Evolutionary conservation across 1,140 invertebrate genomes (phyloP).

Genomic region (Camponotus pennsylvanicus): DNA sequence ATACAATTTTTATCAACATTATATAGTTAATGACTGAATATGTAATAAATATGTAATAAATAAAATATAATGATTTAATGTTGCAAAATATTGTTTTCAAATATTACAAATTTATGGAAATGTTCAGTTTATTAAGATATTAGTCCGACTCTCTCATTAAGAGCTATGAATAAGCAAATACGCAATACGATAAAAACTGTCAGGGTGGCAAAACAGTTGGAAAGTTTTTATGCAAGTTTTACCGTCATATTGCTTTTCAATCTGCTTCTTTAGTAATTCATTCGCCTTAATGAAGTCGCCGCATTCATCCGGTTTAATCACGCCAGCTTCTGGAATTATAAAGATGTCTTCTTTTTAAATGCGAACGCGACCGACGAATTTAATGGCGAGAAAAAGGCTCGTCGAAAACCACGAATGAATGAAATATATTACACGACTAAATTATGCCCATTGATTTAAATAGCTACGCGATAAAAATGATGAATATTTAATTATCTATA

Average conservation of each 20-base stretch:
- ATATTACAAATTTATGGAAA: background rate
- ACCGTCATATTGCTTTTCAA: slow-evolving; percentile 76
- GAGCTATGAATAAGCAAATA: slow-evolving; percentile 46
- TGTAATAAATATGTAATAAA: too few species aligned
- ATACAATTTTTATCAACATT: background rate
- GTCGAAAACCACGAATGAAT: slow-evolving; percentile 24
- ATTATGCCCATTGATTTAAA: slow-evolving; percentile 10
- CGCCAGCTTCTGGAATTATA: slow-evolving; percentile 53
- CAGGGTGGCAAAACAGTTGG: slow-evolving; percentile 36
- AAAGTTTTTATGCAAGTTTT: slow-evolving; percentile 44
- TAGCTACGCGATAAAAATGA: background rate
- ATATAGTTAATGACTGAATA: background rate
- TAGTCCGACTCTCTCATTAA: slow-evolving; percentile 48
- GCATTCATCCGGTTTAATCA: slow-evolving; percentile 64
- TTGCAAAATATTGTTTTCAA: background rate
- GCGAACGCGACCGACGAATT: slow-evolving; percentile 26
- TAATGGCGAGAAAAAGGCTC: slow-evolving; percentile 5
- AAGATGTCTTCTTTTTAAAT: slow-evolving; percentile 47
- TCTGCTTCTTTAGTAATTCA: slow-evolving; percentile 68
- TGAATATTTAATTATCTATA: background rate
- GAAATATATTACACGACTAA: slow-evolving; percentile 6
- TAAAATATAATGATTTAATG: background rate
- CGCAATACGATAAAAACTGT: slow-evolving; percentile 1
- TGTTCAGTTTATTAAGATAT: slow-evolving; percentile 48
- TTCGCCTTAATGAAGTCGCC: slow-evolving; percentile 74